A percentile compares a stretch with the other conserved stretches of the same genome.
Evolutionary conservation across 2,113 vertebrate species (phyloP).

Genomic region (Suncus etruscus): DNA sequence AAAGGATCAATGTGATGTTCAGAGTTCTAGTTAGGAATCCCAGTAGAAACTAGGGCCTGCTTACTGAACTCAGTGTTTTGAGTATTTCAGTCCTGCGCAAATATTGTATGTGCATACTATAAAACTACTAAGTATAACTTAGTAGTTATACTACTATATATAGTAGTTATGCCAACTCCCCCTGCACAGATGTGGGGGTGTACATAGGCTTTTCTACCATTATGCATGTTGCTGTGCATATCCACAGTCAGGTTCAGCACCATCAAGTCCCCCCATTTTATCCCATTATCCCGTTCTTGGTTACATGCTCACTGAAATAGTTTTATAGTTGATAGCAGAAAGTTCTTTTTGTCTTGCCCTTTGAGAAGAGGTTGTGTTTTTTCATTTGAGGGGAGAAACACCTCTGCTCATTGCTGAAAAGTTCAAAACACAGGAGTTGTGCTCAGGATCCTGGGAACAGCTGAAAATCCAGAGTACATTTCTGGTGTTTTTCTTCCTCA

Average conservation of each 20-base stretch:
- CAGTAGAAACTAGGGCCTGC: not conserved
- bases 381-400: not conserved
- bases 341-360: not conserved
- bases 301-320: not conserved
- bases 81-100: not conserved
- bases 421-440: not conserved
- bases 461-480: not conserved
- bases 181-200: rapidly evolving
- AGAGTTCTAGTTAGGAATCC: not conserved
- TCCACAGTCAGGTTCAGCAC: not conserved
- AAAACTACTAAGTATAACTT: not conserved
- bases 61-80: not conserved
- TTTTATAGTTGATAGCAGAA: not conserved
- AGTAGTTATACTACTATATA: too few relatives aligned
- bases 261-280: not conserved
- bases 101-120: not conserved
- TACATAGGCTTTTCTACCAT: not conserved
- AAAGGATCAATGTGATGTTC: not conserved
- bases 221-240: too few relatives aligned
- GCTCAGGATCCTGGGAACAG: not conserved
- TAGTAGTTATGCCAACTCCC: not conserved
- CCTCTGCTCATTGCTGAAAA: not conserved
- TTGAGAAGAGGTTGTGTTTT: not conserved
- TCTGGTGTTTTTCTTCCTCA: not conserved
- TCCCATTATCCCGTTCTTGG: not conserved